phyloP scores from a whole-genome alignment of 2,113 vertebrate species.

The Dolichallabes microphthalmus region DNA sequence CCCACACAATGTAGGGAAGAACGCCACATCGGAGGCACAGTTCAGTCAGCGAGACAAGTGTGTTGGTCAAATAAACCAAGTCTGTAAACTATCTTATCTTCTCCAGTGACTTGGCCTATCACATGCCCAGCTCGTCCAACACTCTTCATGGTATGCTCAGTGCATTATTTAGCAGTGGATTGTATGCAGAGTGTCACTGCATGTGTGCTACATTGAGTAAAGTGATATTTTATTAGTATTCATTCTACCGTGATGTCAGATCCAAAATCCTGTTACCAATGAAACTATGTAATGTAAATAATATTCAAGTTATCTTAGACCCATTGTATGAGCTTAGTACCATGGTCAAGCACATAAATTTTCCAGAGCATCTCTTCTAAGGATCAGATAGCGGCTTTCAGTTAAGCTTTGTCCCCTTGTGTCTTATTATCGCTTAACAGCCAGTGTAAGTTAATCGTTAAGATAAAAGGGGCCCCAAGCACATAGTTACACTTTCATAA shows the following conservation, averaged over 20 bases:
- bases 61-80: background rate
- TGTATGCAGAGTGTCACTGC: background rate
- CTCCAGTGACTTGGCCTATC: background rate
- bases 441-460: background rate
- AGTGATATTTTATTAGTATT: conserved; percentile 1
- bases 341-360: background rate
- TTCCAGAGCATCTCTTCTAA: background rate
- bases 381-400: conserved; percentile 4
- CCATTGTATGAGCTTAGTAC: background rate
- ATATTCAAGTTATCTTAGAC: background rate
- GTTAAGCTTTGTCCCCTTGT: background rate
- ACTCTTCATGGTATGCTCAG: background rate
- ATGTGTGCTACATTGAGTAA: background rate
- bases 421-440: background rate
- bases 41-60: background rate
- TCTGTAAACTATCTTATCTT: background rate
- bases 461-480: background rate
- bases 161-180: background rate
- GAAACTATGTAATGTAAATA: background rate
- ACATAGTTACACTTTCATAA: background rate
- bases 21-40: background rate
- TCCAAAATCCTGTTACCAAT: background rate
- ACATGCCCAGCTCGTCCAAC: background rate
- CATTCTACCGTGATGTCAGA: conserved; percentile 1
- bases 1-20: background rate